Base-by-base conservation (phyloP, 1,140 invertebrate species). In the Anastrepha obliqua region DNA sequence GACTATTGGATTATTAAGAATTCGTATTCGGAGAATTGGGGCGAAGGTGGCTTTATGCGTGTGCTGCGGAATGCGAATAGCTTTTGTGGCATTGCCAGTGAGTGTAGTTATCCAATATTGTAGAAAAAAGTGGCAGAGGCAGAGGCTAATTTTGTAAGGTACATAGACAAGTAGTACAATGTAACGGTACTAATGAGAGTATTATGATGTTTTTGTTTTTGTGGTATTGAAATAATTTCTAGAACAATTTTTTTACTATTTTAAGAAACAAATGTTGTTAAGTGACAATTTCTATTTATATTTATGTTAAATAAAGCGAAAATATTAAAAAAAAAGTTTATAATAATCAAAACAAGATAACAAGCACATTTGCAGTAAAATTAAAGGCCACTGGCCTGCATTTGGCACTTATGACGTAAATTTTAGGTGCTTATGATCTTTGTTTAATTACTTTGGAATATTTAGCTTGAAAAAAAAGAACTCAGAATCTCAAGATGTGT, bases 1-100 rank as follows among this genome's bases (percentile, higher is more conserved):
- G 95, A 97, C 86, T 98, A 97, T 92, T 98, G 97, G 97, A 94
- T 97, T 64, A 94, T 98, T 29, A 97, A 97, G 93, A 98, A 98
- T 94, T 95, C 95, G 0, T 96, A 96, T 94, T 95, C 96, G 0
- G 91, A 93, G 15, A 91, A 93, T 51, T 97, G 96, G 96, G 97
- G 97, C 3, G 94, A 96, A 87, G 93, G 95, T 42, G 97, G 97
- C 4, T 97, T 96, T 93, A 95, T 97, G 89, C 94, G 94, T 87
- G 95, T 97, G 90, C 91, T 94, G 1, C 93, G 96, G 85, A 96
- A 96, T 91, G 94, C 94, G 29, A 93, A 94, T 47, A 96, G 96
- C 90, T 95, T 96, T 89, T 97, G 96, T 90, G 96, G 96, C 87
- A 95, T 97, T 20, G 91, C 92, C 85, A 91, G 90, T 70, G 92